Conservation (phyloP, 2,797 vertebrate genomes). For the Tapirus indicus region DNA sequence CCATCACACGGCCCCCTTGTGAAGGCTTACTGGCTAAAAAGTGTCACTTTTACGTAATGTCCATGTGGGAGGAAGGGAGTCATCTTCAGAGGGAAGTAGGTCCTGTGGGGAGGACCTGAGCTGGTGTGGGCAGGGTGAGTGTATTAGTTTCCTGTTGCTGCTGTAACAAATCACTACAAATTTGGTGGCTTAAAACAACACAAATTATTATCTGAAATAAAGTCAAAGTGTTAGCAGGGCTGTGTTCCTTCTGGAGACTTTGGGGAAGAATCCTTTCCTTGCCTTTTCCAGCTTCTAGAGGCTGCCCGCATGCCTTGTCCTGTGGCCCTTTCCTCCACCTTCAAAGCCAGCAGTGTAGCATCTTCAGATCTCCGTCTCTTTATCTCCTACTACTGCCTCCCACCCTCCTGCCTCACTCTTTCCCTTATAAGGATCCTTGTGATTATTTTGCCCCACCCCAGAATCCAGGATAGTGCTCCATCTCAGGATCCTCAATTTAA, state of each 20-base stretch:
- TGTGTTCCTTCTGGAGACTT: neutral
- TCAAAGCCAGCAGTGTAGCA: rapidly evolving
- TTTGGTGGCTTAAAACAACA: neutral
- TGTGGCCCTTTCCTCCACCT: neutral
- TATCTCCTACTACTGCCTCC: rapidly evolving
- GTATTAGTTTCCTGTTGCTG: rapidly evolving
- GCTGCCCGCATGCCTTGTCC: rapidly evolving
- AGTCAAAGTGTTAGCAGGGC: neutral
- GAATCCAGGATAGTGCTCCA: neutral
- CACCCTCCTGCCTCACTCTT: neutral
- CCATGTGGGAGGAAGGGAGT: neutral
- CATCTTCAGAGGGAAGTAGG: neutral
- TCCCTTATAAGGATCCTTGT: neutral
- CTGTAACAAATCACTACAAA: no score
- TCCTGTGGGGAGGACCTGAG: neutral
- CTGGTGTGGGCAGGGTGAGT: neutral
- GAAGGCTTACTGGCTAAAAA: neutral
- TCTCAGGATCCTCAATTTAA: neutral
- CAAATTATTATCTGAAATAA: neutral
- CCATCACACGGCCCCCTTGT: no score
- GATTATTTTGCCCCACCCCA: neutral
- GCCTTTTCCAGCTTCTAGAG: neutral
- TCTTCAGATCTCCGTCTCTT: neutral
- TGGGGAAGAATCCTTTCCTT: neutral
- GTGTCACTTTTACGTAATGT: rapidly evolving